Percentiles rank a stretch among this genome's conserved stretches.
phyloP scores from a whole-genome alignment of 1,140 invertebrate genomes.

The Drosophila rufa region DNA sequence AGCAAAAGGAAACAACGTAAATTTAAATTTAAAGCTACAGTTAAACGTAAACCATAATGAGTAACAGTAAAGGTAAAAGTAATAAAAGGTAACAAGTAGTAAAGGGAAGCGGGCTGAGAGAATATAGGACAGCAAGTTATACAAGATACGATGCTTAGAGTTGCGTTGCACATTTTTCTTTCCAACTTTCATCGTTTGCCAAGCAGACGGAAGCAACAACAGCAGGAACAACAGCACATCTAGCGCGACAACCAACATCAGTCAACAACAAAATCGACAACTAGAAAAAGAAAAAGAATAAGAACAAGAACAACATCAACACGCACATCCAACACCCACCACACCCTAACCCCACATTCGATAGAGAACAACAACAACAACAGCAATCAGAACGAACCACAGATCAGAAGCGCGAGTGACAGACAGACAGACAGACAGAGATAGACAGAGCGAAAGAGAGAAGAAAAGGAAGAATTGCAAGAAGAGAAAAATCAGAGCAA shows the following conservation, averaged over 20 bases:
- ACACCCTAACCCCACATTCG: constrained; percentile 28
- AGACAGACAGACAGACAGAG: constrained; percentile 6
- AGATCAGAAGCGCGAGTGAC: constrained; percentile 30
- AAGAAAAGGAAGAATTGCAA: constrained; percentile 50
- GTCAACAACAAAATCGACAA: constrained; percentile 28
- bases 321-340: constrained; percentile 45
- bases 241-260: constrained; percentile 46
- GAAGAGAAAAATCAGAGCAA: constrained; percentile 21
- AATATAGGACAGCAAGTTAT: constrained; percentile 40
- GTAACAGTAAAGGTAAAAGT: constrained; percentile 52
- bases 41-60: constrained; percentile 54
- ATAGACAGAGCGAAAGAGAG: neutral
- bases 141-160: constrained; percentile 76
- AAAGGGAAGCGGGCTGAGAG: constrained; percentile 39
- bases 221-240: constrained; percentile 31
- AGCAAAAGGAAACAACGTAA: constrained; percentile 76
- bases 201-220: constrained; percentile 71
- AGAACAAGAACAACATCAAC: constrained; percentile 47
- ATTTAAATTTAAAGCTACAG: constrained; percentile 78
- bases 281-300: constrained; percentile 18
- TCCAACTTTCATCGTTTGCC: constrained; percentile 79
- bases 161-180: constrained; percentile 81
- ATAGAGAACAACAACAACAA: constrained; percentile 31
- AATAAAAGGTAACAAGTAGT: constrained; percentile 36
- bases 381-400: constrained; percentile 42